phyloP scores from a whole-genome alignment of 2,113 vertebrate species.

The Gambusia holbrooki region DNA sequence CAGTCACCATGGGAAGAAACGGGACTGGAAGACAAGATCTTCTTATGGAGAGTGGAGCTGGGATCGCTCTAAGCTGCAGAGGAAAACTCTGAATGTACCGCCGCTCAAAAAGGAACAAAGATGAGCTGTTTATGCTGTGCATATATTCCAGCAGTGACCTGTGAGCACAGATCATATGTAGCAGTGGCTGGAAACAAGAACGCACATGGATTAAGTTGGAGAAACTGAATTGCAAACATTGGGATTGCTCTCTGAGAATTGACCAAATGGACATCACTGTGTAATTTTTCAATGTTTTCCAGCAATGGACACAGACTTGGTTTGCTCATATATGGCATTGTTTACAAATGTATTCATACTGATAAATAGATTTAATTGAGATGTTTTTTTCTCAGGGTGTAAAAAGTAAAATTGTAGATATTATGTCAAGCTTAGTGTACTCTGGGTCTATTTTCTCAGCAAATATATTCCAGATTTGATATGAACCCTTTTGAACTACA shows the following conservation, averaged over 20 bases:
- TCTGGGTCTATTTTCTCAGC: neutral
- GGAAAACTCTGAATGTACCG: neutral
- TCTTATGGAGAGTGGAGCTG: neutral
- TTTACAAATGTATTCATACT: neutral
- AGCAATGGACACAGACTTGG: neutral
- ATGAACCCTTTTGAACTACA: neutral
- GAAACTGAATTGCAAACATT: constrained; percentile 16
- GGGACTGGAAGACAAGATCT: constrained; percentile 11
- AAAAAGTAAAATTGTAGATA: neutral
- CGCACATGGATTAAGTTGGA: neutral
- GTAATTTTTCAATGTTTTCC: neutral
- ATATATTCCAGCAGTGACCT: constrained; percentile 21
- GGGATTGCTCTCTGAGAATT: constrained; percentile 5
- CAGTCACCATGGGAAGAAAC: constrained; percentile 8
- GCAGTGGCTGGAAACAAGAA: constrained; percentile 1
- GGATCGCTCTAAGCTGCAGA: constrained; percentile 8
- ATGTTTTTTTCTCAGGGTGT: neutral
- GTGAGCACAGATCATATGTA: constrained; percentile 1
- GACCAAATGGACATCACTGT: neutral
- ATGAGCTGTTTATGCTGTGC: constrained; percentile 1
- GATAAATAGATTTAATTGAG: neutral
- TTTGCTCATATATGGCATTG: neutral
- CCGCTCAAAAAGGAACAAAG: neutral
- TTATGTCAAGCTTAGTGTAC: neutral
- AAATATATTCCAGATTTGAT: neutral